Percentiles rank a stretch among this genome's conserved stretches.
phyloP scores from a whole-genome alignment of 2,888 invertebrate species.

The Drosophila anomalipes region DNA sequence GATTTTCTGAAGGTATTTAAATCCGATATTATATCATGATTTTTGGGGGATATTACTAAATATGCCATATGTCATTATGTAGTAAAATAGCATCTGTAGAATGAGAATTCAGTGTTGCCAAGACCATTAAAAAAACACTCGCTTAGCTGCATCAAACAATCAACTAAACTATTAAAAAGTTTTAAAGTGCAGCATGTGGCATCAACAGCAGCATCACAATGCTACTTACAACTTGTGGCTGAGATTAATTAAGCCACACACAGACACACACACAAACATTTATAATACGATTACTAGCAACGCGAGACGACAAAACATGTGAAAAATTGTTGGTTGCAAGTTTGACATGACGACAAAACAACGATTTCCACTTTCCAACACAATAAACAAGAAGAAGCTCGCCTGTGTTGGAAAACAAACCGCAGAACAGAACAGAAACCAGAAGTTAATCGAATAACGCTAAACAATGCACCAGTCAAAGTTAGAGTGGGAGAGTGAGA shows the following conservation, averaged over 20 bases:
- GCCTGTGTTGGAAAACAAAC: slow-evolving; percentile 54
- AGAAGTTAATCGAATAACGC: slow-evolving; percentile 82
- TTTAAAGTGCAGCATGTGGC: slow-evolving; percentile 40
- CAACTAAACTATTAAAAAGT: slow-evolving; percentile 68
- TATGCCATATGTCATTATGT: too few relatives aligned
- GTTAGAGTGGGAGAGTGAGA: slow-evolving; percentile 24
- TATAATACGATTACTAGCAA: slow-evolving; percentile 37
- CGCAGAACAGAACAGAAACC: slow-evolving; percentile 60
- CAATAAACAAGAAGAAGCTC: slow-evolving; percentile 65
- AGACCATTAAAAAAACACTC: slow-evolving; percentile 22
- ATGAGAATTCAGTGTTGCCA: neutral
- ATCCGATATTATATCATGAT: neutral
- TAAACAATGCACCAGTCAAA: slow-evolving; percentile 61
- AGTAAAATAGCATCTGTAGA: neutral
- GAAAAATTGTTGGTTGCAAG: slow-evolving; percentile 68
- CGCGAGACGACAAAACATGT: slow-evolving; percentile 44
- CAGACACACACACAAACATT: neutral
- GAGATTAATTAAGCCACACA: slow-evolving; percentile 64
- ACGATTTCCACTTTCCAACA: slow-evolving; percentile 80
- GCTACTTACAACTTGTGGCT: slow-evolving; percentile 28
- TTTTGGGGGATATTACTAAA: neutral
- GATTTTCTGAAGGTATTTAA: neutral
- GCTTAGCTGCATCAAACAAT: slow-evolving; percentile 20
- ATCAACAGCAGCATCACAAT: neutral
- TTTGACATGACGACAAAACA: slow-evolving; percentile 78